Evolutionary conservation across 2,113 vertebrate genomes (phyloP), one percentile per base, ranked within the genome.

Genomic region (Marmota monax): DNA sequence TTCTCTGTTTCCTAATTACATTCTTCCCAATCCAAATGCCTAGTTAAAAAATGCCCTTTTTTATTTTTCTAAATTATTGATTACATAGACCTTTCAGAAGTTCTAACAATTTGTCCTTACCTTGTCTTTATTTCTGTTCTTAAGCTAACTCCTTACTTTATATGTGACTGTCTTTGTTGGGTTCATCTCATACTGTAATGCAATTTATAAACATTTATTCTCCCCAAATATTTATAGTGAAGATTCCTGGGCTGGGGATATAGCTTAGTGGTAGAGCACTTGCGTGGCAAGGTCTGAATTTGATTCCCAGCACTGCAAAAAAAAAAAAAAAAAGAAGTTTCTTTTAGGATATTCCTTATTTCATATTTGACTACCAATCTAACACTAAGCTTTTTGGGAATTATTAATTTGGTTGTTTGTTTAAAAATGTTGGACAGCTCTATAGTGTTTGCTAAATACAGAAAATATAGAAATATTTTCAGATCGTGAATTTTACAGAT

Each of bases 51-150:
- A 77, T 48, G 34, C 63, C 74, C 69, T 78, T 67, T 92, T 90
- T 74, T 37, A 84, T 65, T 92, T 83, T 89, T 92, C 61, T 94
- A 69, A 90, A 72, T 90, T 92, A 92, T 58, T 95, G 82, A 92
- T 93, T 84, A 51, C 78, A 7, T 4, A 93, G 82, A 51, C 70
- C 45, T 95, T 94, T 56, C 14, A 53, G 45, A 69, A 90, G 32
- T 90, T 65, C 27, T 83, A 34, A 77, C 42, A 92, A 39, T 86
- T 74, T 94, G 56, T 78, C 58, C 6, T 96, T 79, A 73, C 70
- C 53, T 88, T 65, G 37, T 61, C 48, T 84, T 83, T 90, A n/a
- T 90, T 94, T 88, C 89, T 93, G 23, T 25, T 93, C 12, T 11
- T 42, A n/a, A 10, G 89, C 45, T 42, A 37, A 65, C 27, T 94